Evolutionary conservation across 1,140 invertebrate genomes (phyloP), one percentile per base, ranked within the genome.

Genomic region (Asobara japonica): DNA sequence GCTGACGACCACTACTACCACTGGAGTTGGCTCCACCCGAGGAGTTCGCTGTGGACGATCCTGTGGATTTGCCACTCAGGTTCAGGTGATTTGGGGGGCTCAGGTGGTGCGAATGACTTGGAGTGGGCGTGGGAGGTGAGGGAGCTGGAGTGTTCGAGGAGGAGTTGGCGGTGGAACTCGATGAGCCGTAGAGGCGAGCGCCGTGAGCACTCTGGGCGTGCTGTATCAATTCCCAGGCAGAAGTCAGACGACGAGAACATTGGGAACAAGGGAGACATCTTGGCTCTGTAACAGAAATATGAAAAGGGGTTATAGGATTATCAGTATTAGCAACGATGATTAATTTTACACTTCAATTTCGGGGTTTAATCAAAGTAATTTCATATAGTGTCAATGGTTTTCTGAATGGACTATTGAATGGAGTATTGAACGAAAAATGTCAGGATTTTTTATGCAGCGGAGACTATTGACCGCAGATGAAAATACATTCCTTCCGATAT

Each of bases 131-230:
- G 27, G 87, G 84, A 10, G 87, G 86, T 76, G 86, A 87, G 33
- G 85, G 86, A 1, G 87, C 83, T 22, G 87, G 84, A 0, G 85
- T 85, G 41, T 80, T 85, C 10, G 86, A 85, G 13, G 87, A 84
- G 3, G 87, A 88, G 48, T 86, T 87, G 25, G 80, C 83, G 56
- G 84, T 82, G 10, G 85, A 83, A n/a, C 84, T 83, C 41, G 79
- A 77, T 36, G 88, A 86, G 73, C 96, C 90, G 87, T 97, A 98
- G 76, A 98, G 96, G 83, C 97, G 95, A 71, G 98, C 93, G 18
- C 97, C 97, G 84, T 98, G 97, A 60, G 93, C 91, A 76, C 94
- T 94, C 86, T 99, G 97, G 16, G 95, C 96, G 83, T 99, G 97
- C 84, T 98, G 96, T 10, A 99, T 90, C 73, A 99, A 89, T 51